Conservation (phyloP, 2,113 vertebrate species). For the Oryzias woworae region DNA sequence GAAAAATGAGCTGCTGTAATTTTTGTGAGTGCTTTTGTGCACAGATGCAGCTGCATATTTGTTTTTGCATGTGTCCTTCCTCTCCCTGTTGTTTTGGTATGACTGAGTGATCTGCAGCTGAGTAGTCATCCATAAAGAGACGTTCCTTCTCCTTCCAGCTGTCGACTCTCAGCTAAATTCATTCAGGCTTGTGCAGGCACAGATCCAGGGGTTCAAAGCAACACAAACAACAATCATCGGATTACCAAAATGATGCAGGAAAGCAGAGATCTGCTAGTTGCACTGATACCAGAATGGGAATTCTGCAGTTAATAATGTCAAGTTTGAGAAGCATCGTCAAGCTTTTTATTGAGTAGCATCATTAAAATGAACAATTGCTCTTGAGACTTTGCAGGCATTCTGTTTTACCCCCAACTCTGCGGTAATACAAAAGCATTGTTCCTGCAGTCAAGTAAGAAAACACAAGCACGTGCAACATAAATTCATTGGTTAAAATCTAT, state of each 20-base stretch:
- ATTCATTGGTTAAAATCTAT: too few species aligned
- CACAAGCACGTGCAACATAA: too few species aligned
- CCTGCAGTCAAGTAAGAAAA: too few species aligned
- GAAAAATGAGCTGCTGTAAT: conserved; percentile 38
- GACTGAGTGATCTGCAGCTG: conserved; percentile 60
- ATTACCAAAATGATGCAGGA: conserved; percentile 55
- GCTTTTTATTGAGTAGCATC: too few species aligned
- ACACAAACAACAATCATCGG: conserved; percentile 28
- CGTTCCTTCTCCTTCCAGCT: conserved; percentile 59
- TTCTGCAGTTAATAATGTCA: too few species aligned
- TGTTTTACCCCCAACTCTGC: too few species aligned
- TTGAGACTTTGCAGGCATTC: too few species aligned
- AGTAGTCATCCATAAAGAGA: conserved; percentile 63
- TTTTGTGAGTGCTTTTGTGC: conserved; percentile 13
- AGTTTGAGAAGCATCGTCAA: too few species aligned
- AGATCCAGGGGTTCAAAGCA: conserved; percentile 43
- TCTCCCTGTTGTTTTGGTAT: conserved; percentile 36
- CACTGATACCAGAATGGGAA: too few species aligned
- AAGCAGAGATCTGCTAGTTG: conserved; percentile 28
- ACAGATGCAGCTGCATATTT: conserved; percentile 36
- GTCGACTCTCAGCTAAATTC: conserved; percentile 55
- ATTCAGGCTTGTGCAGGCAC: conserved; percentile 38
- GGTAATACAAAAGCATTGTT: too few species aligned
- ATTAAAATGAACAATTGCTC: too few species aligned
- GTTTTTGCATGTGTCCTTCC: conserved; percentile 13